Conservation (phyloP, 1,140 invertebrate genomes). For the Branchinecta lindahli region DNA sequence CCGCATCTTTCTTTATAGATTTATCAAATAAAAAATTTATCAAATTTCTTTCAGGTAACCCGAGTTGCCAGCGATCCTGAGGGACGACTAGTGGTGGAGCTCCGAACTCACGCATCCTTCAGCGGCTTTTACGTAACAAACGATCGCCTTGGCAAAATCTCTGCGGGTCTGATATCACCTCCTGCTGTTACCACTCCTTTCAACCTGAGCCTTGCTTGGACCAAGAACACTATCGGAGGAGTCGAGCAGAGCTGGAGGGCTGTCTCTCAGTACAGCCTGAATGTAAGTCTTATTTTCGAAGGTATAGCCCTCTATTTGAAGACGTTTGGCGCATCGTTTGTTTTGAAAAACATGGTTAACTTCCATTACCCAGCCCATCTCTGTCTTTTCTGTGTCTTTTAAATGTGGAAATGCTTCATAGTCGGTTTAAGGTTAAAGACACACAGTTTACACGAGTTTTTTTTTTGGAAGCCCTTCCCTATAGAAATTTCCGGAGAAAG, state of each 20-base stretch:
- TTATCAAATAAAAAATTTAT: too few species aligned
- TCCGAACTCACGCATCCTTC: conserved; percentile 34
- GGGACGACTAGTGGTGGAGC: conserved; percentile 33
- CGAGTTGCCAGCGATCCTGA: conserved; percentile 31
- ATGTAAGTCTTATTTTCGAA: neutral
- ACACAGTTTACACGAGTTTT: too few species aligned
- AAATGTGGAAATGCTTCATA: too few species aligned
- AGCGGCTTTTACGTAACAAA: conserved; percentile 29
- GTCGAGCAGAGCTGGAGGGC: conserved; percentile 36
- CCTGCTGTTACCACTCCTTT: conserved; percentile 28
- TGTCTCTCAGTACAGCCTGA: conserved; percentile 31
- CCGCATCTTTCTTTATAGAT: too few species aligned
- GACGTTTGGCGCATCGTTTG: too few species aligned
- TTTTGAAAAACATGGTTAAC: too few species aligned
- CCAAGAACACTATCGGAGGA: conserved; percentile 34
- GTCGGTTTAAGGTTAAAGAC: too few species aligned
- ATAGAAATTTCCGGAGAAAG: too few species aligned
- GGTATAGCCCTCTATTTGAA: too few species aligned
- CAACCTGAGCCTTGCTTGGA: conserved; percentile 33
- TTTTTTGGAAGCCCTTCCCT: too few species aligned
- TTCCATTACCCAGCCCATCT: too few species aligned
- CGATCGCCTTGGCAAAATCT: neutral
- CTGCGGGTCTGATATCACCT: conserved; percentile 29
- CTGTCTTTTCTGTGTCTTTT: too few species aligned
- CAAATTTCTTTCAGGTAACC: conserved; percentile 28